phyloP scores from a whole-genome alignment of 2,888 invertebrate genomes.

The Metallyticus violacea region DNA sequence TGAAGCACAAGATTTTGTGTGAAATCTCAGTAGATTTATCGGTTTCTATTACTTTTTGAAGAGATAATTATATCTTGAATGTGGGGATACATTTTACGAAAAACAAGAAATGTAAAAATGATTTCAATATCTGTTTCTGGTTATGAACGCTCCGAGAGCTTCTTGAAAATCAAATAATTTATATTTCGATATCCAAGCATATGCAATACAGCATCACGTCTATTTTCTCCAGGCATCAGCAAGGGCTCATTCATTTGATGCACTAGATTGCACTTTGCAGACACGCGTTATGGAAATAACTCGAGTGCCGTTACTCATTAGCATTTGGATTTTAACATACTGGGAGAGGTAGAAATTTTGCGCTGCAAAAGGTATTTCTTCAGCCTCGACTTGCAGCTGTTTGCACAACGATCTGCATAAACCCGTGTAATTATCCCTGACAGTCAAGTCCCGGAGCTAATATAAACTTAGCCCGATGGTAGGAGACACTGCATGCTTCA shows the following conservation, averaged over 20 bases:
- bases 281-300: background rate
- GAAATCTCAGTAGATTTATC: too few relatives aligned
- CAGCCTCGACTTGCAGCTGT: background rate
- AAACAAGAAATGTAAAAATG: too few relatives aligned
- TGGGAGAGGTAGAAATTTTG: too few relatives aligned
- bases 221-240: background rate
- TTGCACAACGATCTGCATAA: background rate
- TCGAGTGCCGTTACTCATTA: background rate
- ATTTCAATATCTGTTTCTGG: too few relatives aligned
- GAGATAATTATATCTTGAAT: too few relatives aligned
- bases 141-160: too few relatives aligned
- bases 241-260: background rate
- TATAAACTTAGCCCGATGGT: background rate
- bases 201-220: too few relatives aligned
- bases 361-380: background rate
- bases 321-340: background rate
- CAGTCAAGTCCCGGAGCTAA: background rate
- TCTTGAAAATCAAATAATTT: too few relatives aligned
- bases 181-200: too few relatives aligned
- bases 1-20: too few relatives aligned
- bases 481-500: background rate
- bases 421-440: background rate
- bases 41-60: too few relatives aligned
- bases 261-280: background rate
- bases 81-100: too few relatives aligned